phyloP scores from a whole-genome alignment of 2,888 invertebrate genomes.

The Brenthis ino region DNA sequence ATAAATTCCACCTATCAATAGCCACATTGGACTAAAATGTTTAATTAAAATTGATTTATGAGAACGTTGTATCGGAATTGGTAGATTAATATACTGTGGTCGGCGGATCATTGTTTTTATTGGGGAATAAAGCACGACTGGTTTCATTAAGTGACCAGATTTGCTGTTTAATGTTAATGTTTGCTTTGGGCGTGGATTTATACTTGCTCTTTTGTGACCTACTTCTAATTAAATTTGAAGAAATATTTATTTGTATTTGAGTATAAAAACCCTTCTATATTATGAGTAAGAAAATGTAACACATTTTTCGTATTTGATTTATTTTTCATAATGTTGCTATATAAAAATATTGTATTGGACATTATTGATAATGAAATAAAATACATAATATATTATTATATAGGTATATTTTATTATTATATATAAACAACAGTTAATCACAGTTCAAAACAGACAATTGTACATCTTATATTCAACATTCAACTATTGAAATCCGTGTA shows the following conservation, averaged over 20 bases:
- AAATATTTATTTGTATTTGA: constrained; percentile 5
- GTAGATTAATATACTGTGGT: constrained; percentile 69
- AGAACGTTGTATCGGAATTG: constrained; percentile 60
- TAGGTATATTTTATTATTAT: too few species aligned
- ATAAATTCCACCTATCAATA: constrained; percentile 52
- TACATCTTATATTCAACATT: constrained; percentile 20
- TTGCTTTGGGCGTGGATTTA: constrained; percentile 23
- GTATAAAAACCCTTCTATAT: not conserved
- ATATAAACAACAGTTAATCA: constrained; percentile 5
- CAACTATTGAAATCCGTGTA: constrained; percentile 21
- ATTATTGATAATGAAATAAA: too few species aligned
- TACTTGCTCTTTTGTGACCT: constrained; percentile 20
- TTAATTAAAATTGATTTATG: constrained; percentile 73
- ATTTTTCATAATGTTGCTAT: too few species aligned
- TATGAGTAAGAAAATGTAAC: not conserved
- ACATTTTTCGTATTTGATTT: too few species aligned
- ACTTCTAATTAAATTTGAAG: constrained; percentile 14
- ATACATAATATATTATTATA: too few species aligned
- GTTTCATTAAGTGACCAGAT: constrained; percentile 49
- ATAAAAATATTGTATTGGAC: too few species aligned
- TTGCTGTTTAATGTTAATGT: constrained; percentile 31
- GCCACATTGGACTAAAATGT: constrained; percentile 54
- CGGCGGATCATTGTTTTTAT: constrained; percentile 63
- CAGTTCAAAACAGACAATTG: constrained; percentile 26
- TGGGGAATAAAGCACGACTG: constrained; percentile 47